These are phyloP conservation scores for Idris sp. DNA, from an alignment of 1,140 invertebrate genomes.

Conservation along the genomic window DNA sequence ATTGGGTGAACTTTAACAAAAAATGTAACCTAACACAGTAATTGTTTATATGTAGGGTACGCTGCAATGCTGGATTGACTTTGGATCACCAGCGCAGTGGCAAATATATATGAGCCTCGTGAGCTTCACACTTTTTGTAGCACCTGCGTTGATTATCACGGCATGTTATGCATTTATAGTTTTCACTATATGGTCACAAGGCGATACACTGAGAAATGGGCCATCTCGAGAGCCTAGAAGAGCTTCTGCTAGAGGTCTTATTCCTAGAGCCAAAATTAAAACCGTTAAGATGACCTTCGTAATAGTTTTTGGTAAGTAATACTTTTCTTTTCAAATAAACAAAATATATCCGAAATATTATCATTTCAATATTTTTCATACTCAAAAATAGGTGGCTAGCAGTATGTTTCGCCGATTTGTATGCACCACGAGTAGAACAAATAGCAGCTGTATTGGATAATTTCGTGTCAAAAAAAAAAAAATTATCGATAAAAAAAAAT, in stretches of 20 bases:
- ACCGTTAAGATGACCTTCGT: constrained; percentile 99
- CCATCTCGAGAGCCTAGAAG: constrained; percentile 79
- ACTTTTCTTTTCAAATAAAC: too few species aligned
- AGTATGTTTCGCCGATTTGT: too few species aligned
- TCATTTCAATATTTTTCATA: too few species aligned
- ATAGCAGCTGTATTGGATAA: too few species aligned
- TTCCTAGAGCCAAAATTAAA: constrained; percentile 96
- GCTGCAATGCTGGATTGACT: constrained; percentile 94
- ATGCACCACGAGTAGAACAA: too few species aligned
- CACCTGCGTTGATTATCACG: constrained; percentile 93
- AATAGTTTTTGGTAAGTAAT: constrained; percentile 91
- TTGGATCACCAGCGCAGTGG: constrained; percentile 87
- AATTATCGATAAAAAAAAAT: too few species aligned
- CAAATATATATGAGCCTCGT: constrained; percentile 93
- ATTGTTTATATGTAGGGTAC: constrained; percentile 79
- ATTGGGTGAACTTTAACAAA: constrained; percentile 16
- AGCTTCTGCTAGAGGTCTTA: constrained; percentile 90
- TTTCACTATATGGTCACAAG: constrained; percentile 92
- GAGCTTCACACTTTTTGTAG: constrained; percentile 88
- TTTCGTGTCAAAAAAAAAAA: too few species aligned
- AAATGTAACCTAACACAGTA: too few species aligned
- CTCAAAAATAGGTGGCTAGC: too few species aligned
- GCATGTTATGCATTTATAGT: constrained; percentile 95
- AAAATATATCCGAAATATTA: too few species aligned
- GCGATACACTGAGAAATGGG: constrained; percentile 77